Conservation (phyloP, 2,888 invertebrate species). For the Pteria penguin region DNA sequence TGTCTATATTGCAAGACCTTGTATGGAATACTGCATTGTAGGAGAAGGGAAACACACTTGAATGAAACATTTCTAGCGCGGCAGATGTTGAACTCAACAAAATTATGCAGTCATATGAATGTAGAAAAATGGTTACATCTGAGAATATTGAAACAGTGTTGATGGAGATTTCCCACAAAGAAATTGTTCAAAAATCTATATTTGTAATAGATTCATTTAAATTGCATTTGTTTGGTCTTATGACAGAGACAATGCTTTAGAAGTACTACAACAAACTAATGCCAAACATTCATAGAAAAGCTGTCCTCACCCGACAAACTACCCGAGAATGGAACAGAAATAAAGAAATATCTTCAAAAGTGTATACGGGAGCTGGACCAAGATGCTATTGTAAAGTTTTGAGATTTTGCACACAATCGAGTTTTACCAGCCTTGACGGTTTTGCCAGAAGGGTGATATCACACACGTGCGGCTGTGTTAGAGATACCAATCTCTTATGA, state of each 20-base stretch:
- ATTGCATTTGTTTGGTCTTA: conserved; percentile 4
- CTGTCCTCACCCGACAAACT: background rate
- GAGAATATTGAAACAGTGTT: background rate
- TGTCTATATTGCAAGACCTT: no score
- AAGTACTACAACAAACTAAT: background rate
- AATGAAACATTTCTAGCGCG: background rate
- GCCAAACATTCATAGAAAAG: background rate
- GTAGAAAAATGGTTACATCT: background rate
- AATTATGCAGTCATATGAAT: conserved; percentile 6
- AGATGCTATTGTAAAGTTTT: background rate
- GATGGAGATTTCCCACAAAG: conserved; percentile 4
- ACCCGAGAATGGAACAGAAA: background rate
- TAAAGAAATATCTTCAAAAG: conserved; percentile 2
- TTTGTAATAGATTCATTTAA: conserved; percentile 8
- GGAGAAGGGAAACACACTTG: no score
- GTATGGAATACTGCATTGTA: no score
- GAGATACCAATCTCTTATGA: conserved; percentile 12
- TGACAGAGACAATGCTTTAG: background rate
- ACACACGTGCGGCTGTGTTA: conserved; percentile 6
- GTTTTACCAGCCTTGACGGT: conserved; percentile 4
- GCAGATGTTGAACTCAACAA: conserved; percentile 4
- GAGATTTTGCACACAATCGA: no score
- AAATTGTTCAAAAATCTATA: conserved; percentile 9
- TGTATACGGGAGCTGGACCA: conserved; percentile 2
- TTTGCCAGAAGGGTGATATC: conserved; percentile 9